A percentile compares a stretch with the other conserved stretches of the same genome.
Conservation (phyloP, 2,113 vertebrate genomes). For the Phodopus roborovskii region DNA sequence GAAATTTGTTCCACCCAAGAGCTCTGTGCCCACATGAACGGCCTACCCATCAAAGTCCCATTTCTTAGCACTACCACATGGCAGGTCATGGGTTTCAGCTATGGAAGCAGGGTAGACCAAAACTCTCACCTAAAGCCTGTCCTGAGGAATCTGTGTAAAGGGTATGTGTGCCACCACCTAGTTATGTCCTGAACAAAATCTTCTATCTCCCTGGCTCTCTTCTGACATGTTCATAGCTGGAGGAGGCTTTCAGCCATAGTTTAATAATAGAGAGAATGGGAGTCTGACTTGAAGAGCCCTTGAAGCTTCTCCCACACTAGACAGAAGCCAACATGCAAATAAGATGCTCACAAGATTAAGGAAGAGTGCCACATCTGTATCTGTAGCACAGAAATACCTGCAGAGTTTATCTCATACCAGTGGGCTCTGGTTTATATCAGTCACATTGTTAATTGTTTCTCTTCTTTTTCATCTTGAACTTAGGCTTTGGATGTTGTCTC, state of each 20-base stretch:
- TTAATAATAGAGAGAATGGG: neutral
- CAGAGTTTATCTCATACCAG: neutral
- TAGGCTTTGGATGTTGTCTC: neutral
- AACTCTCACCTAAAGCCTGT: neutral
- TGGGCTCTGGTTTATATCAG: neutral
- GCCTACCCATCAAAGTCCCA: neutral
- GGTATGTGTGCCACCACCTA: too few relatives aligned
- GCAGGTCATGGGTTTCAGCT: neutral
- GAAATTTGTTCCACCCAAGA: too few relatives aligned
- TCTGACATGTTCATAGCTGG: neutral
- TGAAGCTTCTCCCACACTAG: neutral
- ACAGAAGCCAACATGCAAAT: neutral
- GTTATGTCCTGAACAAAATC: neutral
- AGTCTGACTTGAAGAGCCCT: neutral
- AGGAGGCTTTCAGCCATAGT: neutral
- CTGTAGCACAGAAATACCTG: too few relatives aligned
- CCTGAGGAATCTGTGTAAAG: accelerated
- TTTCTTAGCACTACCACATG: neutral
- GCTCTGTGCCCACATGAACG: neutral
- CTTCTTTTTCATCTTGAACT: neutral
- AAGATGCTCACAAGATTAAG: neutral
- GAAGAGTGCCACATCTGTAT: neutral
- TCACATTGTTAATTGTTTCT: neutral
- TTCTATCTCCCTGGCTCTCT: accelerated
- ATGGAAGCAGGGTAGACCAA: neutral